A percentile compares a stretch with the other conserved stretches of the same genome.
Evolutionary conservation across 2,113 vertebrate species (phyloP).

Genomic region (Ifrita kowaldi): DNA sequence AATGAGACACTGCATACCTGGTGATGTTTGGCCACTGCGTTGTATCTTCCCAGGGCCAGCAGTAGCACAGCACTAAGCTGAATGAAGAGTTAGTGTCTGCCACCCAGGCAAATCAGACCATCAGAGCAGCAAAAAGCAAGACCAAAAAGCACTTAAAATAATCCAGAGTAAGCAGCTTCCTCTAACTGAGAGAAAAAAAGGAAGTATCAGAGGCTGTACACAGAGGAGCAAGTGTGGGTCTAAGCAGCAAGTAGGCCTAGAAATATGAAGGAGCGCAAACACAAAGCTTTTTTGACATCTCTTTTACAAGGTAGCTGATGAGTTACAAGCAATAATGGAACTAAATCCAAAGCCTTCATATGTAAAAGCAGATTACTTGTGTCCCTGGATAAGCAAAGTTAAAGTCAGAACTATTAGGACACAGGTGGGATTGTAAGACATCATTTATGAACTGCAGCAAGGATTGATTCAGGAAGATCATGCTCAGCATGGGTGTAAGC

Average conservation of each 20-base stretch:
- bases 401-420: not conserved
- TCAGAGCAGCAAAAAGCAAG: not conserved
- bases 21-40: not conserved
- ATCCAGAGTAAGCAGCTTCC: not conserved
- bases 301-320: not conserved
- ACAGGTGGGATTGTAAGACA: not conserved
- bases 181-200: not conserved
- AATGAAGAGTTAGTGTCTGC: not conserved
- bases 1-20: not conserved
- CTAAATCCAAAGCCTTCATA: not conserved
- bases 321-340: not conserved
- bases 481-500: not conserved
- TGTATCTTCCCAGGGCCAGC: not conserved
- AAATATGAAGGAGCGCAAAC: not conserved
- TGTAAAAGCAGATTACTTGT: not conserved
- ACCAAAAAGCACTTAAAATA: accelerated
- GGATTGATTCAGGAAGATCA: not conserved
- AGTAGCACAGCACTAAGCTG: not conserved
- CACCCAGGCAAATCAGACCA: not conserved
- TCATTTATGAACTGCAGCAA: not conserved
- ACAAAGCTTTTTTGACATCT: not conserved
- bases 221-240: not conserved
- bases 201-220: not conserved
- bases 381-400: not conserved
- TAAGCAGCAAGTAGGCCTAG: not conserved